Evolutionary conservation across 2,113 vertebrate genomes (phyloP).

Genomic region (Orthonyx spaldingii): DNA sequence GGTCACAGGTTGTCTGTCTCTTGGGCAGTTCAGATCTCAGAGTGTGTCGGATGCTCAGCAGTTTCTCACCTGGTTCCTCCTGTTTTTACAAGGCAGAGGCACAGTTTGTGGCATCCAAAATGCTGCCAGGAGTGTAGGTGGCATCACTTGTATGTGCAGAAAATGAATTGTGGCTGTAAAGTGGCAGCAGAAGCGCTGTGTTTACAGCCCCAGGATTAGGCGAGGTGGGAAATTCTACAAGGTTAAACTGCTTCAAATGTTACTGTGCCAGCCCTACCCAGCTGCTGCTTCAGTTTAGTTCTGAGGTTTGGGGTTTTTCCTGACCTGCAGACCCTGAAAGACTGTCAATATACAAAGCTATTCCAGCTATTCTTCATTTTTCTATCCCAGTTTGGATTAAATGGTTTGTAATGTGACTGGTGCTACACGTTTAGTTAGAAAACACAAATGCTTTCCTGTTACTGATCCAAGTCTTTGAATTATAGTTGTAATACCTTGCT

Average conservation of each 20-base stretch:
- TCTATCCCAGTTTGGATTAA: not conserved
- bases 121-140: not conserved
- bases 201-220: not conserved
- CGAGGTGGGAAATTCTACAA: not conserved
- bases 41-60: not conserved
- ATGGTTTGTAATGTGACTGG: not conserved
- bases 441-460: not conserved
- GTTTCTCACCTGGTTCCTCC: not conserved
- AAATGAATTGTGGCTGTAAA: not conserved
- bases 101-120: not conserved
- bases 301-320: not conserved
- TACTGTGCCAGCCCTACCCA: not conserved
- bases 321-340: not conserved
- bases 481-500: not conserved
- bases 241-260: not conserved
- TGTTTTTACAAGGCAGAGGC: not conserved
- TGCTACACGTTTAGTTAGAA: not conserved
- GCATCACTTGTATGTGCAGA: not conserved
- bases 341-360: not conserved
- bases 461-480: not conserved
- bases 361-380: not conserved
- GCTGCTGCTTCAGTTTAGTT: not conserved
- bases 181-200: rapidly evolving
- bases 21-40: not conserved
- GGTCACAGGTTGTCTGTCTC: not conserved